A percentile compares a stretch with the other conserved stretches of the same genome.
Evolutionary conservation across 2,888 invertebrate species (phyloP).

Genomic region (Drosophila melanosoma): DNA sequence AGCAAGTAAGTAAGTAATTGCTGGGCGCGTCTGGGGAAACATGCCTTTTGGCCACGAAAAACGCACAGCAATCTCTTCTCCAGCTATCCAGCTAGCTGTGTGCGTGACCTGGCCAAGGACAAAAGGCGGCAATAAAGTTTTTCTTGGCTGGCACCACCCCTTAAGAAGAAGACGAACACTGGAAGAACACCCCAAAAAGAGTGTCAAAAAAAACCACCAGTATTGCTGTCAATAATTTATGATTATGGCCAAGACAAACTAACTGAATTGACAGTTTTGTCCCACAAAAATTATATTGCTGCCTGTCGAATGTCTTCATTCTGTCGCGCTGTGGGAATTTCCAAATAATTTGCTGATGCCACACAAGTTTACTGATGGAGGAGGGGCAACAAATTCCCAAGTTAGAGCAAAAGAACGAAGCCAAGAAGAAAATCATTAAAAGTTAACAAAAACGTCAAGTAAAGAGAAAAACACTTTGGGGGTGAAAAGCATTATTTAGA

Average conservation of each 20-base stretch:
- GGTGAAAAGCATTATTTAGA: background rate
- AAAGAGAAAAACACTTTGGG: background rate
- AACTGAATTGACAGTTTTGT: constrained; percentile 36
- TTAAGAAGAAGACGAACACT: background rate
- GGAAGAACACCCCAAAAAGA: background rate
- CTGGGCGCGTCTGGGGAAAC: constrained; percentile 47
- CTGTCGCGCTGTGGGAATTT: background rate
- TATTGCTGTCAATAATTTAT: constrained; percentile 53
- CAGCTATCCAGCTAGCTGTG: background rate
- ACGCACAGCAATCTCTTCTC: constrained; percentile 14
- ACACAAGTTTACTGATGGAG: constrained; percentile 4
- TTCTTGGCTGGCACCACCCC: constrained; percentile 39
- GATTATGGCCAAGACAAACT: constrained; percentile 39
- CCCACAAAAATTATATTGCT: constrained; percentile 22
- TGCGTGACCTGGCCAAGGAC: constrained; percentile 60
- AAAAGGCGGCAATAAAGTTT: constrained; percentile 41
- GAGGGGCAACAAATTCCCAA: background rate
- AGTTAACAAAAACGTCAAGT: background rate
- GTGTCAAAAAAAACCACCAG: background rate
- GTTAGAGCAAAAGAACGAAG: background rate
- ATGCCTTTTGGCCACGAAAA: constrained; percentile 23
- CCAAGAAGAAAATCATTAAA: background rate
- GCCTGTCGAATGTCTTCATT: constrained; percentile 36
- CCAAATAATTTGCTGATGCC: constrained; percentile 11
- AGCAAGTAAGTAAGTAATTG: constrained; percentile 38